Evolutionary conservation across 2,797 vertebrate species (phyloP).

Genomic region (Pangasius mekongensis): DNA sequence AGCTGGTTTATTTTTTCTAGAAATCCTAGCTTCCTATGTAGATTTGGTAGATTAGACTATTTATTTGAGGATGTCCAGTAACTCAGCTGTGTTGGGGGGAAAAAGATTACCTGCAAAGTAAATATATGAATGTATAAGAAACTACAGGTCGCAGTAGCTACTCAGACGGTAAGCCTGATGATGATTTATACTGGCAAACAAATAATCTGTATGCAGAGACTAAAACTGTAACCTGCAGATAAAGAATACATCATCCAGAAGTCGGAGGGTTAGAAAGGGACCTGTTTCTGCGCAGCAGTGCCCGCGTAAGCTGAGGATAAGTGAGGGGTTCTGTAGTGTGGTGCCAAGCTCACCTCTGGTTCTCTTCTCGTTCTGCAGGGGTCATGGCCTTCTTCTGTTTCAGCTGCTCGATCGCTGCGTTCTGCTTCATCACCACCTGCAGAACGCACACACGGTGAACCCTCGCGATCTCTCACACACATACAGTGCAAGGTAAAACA

Average conservation of each 20-base stretch:
- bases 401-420: conserved; percentile 93
- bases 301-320: no score
- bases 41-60: neutral
- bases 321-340: neutral
- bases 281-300: neutral
- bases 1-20: neutral
- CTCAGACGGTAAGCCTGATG: neutral
- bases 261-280: neutral
- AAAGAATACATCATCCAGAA: neutral
- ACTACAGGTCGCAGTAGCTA: neutral
- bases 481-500: neutral
- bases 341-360: conserved; percentile 87
- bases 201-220: neutral
- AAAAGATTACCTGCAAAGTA: neutral
- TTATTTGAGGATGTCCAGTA: neutral
- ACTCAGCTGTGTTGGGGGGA: neutral
- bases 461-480: neutral
- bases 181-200: neutral
- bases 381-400: conserved; percentile 97
- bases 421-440: conserved; percentile 98
- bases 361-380: conserved; percentile 92
- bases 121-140: neutral
- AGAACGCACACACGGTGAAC: conserved; percentile 19
- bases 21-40: neutral
- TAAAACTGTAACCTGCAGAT: neutral